phyloP scores from a whole-genome alignment of 1,140 invertebrate species.

The Dendrolimus kikuchii region DNA sequence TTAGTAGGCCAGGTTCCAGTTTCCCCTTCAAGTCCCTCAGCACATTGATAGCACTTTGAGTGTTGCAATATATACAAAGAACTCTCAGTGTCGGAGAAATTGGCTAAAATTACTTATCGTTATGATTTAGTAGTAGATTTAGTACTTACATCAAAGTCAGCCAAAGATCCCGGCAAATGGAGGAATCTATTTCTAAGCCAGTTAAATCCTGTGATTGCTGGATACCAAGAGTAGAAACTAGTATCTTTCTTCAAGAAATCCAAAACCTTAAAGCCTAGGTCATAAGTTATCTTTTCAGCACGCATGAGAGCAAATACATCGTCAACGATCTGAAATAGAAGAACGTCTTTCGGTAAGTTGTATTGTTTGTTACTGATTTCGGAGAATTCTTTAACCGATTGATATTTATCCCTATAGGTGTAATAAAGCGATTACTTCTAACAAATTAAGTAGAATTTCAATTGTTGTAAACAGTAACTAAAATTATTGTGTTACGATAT shows the following conservation, averaged over 20 bases:
- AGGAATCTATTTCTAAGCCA: slow-evolving; percentile 67
- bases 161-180: slow-evolving; percentile 38
- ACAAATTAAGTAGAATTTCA: too few species aligned
- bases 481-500: too few species aligned
- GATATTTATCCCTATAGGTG: too few species aligned
- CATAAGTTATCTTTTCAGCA: slow-evolving; percentile 59
- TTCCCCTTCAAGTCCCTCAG: too few species aligned
- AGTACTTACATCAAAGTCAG: slow-evolving; percentile 48
- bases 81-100: too few species aligned
- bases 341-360: background rate
- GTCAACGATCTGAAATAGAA: slow-evolving; percentile 76
- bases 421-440: too few species aligned
- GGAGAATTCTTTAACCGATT: too few species aligned
- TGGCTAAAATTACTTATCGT: background rate
- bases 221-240: slow-evolving; percentile 77
- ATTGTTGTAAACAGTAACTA: too few species aligned
- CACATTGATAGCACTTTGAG: too few species aligned
- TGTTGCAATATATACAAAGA: too few species aligned
- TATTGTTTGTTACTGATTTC: background rate
- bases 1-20: too few species aligned
- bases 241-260: slow-evolving; percentile 76
- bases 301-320: slow-evolving; percentile 81
- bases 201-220: slow-evolving; percentile 71
- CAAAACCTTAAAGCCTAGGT: slow-evolving; percentile 72
- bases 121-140: slow-evolving; percentile 16